These are phyloP conservation scores for Yasuhikotakia modesta DNA, from an alignment of 2,797 vertebrate genomes.

Conservation along the genomic window DNA sequence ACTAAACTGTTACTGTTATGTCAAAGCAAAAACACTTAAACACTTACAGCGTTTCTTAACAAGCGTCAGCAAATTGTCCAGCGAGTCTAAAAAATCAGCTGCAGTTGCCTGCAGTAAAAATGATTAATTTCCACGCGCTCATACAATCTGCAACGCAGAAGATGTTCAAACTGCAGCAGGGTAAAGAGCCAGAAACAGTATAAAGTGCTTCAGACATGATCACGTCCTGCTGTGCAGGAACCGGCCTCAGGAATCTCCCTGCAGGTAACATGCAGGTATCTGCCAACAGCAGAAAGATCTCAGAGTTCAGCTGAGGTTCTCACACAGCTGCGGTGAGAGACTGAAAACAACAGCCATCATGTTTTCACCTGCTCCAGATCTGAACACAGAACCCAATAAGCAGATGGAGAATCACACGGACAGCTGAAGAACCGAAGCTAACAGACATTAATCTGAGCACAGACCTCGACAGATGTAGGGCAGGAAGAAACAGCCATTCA, in stretches of 20 bases:
- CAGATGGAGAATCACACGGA: conserved; percentile 2
- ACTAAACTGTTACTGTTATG: neutral
- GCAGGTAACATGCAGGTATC: neutral
- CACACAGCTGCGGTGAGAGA: neutral
- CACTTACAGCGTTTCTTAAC: neutral
- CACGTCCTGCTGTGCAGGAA: neutral
- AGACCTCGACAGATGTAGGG: neutral
- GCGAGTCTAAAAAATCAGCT: neutral
- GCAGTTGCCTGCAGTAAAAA: conserved; percentile 11
- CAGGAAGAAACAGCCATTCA: neutral
- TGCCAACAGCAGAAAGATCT: neutral
- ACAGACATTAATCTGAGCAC: neutral
- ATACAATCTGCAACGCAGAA: neutral
- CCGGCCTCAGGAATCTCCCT: conserved; percentile 8
- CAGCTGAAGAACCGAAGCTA: neutral
- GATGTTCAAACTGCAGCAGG: conserved; percentile 14
- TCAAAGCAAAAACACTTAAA: neutral
- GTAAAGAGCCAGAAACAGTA: conserved; percentile 7
- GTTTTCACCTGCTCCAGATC: conserved; percentile 15
- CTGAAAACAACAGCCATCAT: conserved; percentile 11
- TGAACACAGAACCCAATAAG: neutral
- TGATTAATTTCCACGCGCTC: conserved; percentile 10
- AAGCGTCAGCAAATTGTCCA: conserved; percentile 20
- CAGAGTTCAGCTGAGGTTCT: conserved; percentile 14
- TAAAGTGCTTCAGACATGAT: conserved; percentile 20